Evolutionary conservation across 2,888 invertebrate genomes (phyloP).

Genomic region (Leucophenga montana): DNA sequence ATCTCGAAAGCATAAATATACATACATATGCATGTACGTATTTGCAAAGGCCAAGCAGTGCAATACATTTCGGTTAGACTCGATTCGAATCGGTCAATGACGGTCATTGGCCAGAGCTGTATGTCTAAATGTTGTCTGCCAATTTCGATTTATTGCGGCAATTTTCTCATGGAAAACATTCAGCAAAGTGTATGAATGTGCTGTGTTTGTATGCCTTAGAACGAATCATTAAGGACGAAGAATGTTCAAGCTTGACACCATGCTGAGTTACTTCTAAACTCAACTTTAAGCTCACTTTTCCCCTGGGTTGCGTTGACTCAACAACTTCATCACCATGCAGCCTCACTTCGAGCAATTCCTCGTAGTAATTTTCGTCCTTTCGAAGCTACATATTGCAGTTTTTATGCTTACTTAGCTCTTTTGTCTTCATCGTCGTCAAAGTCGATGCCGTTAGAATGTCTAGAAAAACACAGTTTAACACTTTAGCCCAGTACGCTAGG

Average conservation of each 20-base stretch:
- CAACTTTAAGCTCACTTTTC: neutral
- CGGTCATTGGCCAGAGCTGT: neutral
- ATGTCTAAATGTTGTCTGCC: neutral
- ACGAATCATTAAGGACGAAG: neutral
- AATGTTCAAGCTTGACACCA: neutral
- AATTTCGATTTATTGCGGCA: constrained; percentile 8
- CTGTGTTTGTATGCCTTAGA: neutral
- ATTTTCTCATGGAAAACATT: neutral
- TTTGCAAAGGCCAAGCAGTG: no score
- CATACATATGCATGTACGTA: no score
- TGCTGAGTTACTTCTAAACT: neutral
- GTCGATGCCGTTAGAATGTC: neutral
- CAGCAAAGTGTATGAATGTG: no score
- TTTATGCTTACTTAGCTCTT: neutral
- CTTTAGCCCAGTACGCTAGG: neutral
- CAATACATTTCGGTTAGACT: no score
- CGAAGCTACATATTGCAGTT: neutral
- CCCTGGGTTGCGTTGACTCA: neutral
- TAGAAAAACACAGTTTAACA: constrained; percentile 15
- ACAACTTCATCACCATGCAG: neutral
- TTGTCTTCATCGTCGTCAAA: neutral
- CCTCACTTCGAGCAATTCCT: neutral
- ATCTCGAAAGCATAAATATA: no score
- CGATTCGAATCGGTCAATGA: neutral
- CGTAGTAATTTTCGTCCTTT: neutral